Base-by-base conservation (phyloP, 2,797 vertebrate genomes). In the Propithecus perrieri region DNA sequence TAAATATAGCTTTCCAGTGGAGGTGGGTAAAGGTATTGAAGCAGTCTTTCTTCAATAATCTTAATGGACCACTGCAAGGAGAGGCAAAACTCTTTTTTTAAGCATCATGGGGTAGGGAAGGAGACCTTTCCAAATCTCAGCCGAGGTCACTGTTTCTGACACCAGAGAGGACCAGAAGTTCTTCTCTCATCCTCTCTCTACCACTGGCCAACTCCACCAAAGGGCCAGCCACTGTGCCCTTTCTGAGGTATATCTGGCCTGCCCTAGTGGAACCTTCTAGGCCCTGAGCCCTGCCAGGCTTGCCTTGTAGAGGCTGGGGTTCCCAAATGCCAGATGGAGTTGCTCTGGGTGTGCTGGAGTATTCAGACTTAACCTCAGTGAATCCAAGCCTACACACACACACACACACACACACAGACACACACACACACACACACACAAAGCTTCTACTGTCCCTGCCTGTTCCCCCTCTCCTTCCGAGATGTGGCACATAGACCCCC, bases 21-120 rank as follows among this genome's bases (percentile, higher is more conserved):
- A 67, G 35, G 65, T 96, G 61, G 59, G 67, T 85, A 90, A 85
- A 86, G 48, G 20, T 75, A 46, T 30, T 2, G 4, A 92, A 15
- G 67, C 67, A 97, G 41, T 93, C 91, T 96, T 85, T 89, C 48
- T 85, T 89, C 59, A 84, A 50, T 92, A 46, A 94, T 26, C 17
- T 43, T 74, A 92, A 78, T 50, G 41, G n/a, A 17, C 38, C 33
- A 46, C 20, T 3, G 15, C 17, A 85, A 30, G 59, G 35, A 85
- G 72, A 96, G 33, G 24, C 10, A 48, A 76, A 87, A 78, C 26
- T 71, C 38, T 72, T 75, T 26, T 26, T 53, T 48, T 1, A 18
- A 76, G 12, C 78, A 7, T 50, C 33, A 43, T 3, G 2, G 17
- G 20, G 17, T 14, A 8, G n/a, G 43, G 38, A 76, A 94, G 30